Evolutionary conservation across 2,113 vertebrate species (phyloP).

Genomic region (Anser brachyrhynchus): DNA sequence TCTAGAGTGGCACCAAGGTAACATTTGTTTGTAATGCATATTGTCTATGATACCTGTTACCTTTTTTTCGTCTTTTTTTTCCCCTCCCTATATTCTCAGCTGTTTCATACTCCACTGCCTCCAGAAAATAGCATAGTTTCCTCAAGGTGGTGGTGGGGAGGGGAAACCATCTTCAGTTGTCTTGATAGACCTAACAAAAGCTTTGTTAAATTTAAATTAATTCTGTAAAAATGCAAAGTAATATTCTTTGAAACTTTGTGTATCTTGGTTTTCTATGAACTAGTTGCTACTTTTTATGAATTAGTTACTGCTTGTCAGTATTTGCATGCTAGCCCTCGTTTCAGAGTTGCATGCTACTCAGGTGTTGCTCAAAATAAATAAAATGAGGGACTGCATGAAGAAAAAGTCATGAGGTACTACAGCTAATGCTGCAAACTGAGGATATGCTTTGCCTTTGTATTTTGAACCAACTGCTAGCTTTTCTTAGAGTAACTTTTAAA

Average conservation of each 20-base stretch:
- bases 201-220: background rate
- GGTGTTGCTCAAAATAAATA: background rate
- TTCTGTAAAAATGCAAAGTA: background rate
- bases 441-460: background rate
- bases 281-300: background rate
- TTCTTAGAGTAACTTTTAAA: background rate
- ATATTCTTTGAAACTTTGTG: background rate
- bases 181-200: background rate
- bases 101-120: background rate
- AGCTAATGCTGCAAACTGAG: background rate
- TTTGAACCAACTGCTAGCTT: background rate
- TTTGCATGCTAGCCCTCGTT: background rate
- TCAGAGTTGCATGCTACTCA: background rate
- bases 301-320: background rate
- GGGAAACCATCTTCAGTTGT: background rate
- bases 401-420: accelerated
- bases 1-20: constrained; percentile 81
- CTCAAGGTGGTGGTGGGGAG: background rate
- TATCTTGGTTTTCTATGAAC: background rate
- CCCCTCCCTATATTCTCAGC: background rate
- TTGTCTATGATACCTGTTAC: background rate
- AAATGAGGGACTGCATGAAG: background rate
- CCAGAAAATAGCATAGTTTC: background rate
- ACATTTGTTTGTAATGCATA: accelerated
- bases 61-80: background rate